Percentiles rank a stretch among this genome's conserved stretches.
Conservation (phyloP, 1,140 invertebrate genomes). For the Drosophila auraria region DNA sequence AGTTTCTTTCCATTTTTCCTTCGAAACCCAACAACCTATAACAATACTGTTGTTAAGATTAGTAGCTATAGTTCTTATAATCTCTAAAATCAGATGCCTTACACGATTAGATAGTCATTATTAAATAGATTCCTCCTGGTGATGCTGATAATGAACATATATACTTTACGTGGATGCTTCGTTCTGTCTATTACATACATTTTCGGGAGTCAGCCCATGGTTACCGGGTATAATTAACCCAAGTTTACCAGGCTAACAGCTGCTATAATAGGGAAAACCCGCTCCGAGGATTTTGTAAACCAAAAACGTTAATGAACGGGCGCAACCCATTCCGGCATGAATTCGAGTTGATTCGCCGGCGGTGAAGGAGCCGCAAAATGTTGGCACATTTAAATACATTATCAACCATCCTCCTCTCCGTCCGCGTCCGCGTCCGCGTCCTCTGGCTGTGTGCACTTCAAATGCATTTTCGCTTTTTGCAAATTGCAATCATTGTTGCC, state of each 20-base stretch:
- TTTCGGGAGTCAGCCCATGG: too few relatives aligned
- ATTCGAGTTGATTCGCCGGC: slow-evolving; percentile 34
- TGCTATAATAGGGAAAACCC: neutral
- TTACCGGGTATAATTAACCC: too few relatives aligned
- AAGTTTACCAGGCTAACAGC: neutral
- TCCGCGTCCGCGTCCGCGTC: neutral
- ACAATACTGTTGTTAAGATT: too few relatives aligned
- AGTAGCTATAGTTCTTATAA: too few relatives aligned
- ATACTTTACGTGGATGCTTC: too few relatives aligned
- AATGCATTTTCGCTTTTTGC: slow-evolving; percentile 72
- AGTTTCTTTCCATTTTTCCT: too few relatives aligned
- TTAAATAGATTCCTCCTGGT: too few relatives aligned
- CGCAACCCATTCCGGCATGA: slow-evolving; percentile 9
- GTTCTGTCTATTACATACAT: too few relatives aligned
- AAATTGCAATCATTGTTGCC: slow-evolving; percentile 78
- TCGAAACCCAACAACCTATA: too few relatives aligned
- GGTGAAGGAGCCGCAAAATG: slow-evolving; percentile 51
- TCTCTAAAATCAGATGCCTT: too few relatives aligned
- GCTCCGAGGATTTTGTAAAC: neutral
- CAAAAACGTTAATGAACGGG: slow-evolving; percentile 9
- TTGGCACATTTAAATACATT: slow-evolving; percentile 72
- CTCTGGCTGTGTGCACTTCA: slow-evolving; percentile 48
- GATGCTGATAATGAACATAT: too few relatives aligned
- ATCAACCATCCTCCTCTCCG: slow-evolving; percentile 10
- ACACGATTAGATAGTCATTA: too few relatives aligned